Base-by-base conservation (phyloP, 2,888 invertebrate species). In the Sicus ferrugineus region DNA sequence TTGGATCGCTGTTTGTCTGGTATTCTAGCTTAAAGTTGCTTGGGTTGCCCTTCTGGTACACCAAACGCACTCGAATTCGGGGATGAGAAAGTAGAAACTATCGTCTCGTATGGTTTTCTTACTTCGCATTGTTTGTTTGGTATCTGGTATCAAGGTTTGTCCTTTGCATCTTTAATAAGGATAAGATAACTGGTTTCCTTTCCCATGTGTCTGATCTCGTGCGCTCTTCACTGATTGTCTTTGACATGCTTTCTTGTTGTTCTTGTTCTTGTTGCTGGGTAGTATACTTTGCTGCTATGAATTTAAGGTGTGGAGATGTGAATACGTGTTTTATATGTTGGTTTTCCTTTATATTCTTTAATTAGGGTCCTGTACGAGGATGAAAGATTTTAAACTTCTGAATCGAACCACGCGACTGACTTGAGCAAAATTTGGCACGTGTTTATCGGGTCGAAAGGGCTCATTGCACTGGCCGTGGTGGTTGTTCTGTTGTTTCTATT, bases 111-210 rank as follows among this genome's bases (percentile, higher is more conserved):
- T 52, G 38, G 9, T 38, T 61, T 46, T 65, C 54, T 58, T 7
- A 16, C 19, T 48, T 19, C 7, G 28, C n/a, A 28, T 62, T 52
- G 38, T 61, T 68, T 62, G 42, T 19, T 54, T 46, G 42, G 38
- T 62, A 54, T 68, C 63, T 28, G 19, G 30, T 68, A 30, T 68
- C 52, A 56, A 56, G 66, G 21, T 30, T 50, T 56, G 61, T 38
- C 19, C 54, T 28, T 61, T 68, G 59, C 30, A 67, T 67, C 58
- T 59, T 67, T 59, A 31, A 59, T 59, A 23, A 48, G 59, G 48
- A 30, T 26, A 42, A 30, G 34, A 42, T 42, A 70, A 65, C 70
- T 28, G 26, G 70, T 67, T 70, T 70, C 46, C 58, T 30, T 64
- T 67, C 67, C 59, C 59, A 63, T 56, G 58, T n/a, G 34, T 54